Evolutionary conservation across 2,888 invertebrate species (phyloP).

Genomic region (Odontomyia ornata): DNA sequence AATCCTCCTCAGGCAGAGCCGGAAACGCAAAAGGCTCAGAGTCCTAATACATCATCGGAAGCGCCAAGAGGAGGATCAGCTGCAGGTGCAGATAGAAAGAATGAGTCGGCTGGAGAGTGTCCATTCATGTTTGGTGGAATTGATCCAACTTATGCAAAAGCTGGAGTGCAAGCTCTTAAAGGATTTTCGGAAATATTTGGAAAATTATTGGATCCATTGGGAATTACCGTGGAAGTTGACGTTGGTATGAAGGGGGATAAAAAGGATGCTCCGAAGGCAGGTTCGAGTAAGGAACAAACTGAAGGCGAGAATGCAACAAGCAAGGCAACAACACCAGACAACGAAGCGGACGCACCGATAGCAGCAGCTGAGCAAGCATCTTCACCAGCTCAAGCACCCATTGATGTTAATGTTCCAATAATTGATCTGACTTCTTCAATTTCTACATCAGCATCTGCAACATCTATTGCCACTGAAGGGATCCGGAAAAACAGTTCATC

Average conservation of each 20-base stretch:
- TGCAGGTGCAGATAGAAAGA: not conserved
- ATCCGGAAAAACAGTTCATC: not conserved
- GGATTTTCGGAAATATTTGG: slow-evolving; percentile 63
- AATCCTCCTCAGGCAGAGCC: slow-evolving; percentile 30
- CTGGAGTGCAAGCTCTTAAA: slow-evolving; percentile 61
- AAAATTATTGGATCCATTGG: slow-evolving; percentile 60
- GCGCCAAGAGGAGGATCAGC: not conserved
- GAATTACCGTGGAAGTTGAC: slow-evolving; percentile 48
- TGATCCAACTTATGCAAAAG: slow-evolving; percentile 53
- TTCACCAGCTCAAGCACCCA: not conserved
- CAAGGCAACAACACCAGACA: not conserved
- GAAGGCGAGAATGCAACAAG: not conserved
- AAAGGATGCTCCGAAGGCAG: not conserved
- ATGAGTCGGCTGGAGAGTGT: not conserved
- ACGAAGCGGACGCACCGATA: not conserved
- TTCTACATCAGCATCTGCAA: not conserved
- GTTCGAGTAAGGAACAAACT: not conserved
- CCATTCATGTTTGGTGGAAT: not conserved
- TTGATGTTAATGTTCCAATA: not conserved
- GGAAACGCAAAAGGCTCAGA: not conserved
- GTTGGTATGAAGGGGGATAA: slow-evolving; percentile 41
- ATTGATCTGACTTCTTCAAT: not conserved
- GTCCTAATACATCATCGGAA: not conserved
- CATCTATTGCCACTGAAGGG: not conserved
- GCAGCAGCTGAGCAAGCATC: not conserved